These are phyloP conservation scores for Crotalus tigris DNA, from an alignment of 2,113 vertebrate species.

Conservation along the genomic window DNA sequence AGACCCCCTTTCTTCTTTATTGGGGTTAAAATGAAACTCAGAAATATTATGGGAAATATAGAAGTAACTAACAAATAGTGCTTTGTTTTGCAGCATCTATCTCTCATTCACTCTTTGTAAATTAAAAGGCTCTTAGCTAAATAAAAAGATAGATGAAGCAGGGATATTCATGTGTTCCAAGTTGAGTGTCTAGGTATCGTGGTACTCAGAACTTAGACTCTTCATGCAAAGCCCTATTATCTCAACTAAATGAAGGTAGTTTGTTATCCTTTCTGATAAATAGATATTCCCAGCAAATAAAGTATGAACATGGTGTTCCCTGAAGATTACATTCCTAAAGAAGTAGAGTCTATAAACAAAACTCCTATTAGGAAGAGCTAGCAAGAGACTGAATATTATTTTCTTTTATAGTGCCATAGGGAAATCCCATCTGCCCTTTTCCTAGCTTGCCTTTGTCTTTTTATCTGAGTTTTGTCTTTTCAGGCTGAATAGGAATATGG, in stretches of 20 bases:
- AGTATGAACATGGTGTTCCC: constrained; percentile 11
- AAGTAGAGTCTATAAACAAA: neutral
- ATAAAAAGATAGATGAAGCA: neutral
- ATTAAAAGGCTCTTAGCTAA: neutral
- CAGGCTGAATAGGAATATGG: neutral
- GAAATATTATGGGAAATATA: neutral
- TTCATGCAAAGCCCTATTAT: neutral
- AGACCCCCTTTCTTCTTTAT: neutral
- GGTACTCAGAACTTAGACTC: neutral
- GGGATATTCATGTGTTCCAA: neutral
- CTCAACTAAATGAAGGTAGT: neutral
- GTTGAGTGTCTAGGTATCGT: neutral
- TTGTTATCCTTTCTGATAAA: constrained; percentile 31
- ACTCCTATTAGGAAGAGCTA: neutral
- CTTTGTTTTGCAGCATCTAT: neutral
- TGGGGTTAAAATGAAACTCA: neutral
- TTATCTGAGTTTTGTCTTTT: neutral
- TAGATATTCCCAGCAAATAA: constrained; percentile 21
- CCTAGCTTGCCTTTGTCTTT: neutral
- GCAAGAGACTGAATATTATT: constrained; percentile 7
- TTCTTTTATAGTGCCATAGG: neutral
- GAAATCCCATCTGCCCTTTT: neutral
- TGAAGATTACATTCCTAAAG: neutral
- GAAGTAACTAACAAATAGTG: neutral
- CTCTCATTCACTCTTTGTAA: neutral